Evolutionary conservation across 2,888 invertebrate genomes (phyloP), one percentile per base, ranked within the genome.

Genomic region (Pandemis heparana): DNA sequence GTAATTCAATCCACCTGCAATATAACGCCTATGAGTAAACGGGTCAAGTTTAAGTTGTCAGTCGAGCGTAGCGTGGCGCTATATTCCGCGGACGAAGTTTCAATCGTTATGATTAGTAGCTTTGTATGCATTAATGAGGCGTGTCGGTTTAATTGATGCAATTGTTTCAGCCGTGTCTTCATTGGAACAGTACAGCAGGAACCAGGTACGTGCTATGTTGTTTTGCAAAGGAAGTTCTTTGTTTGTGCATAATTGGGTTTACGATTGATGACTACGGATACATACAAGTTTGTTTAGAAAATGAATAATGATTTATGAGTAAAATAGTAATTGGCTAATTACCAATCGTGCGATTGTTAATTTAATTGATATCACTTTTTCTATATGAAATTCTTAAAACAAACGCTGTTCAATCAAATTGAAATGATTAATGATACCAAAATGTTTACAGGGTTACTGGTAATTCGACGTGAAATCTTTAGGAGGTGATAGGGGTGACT

Each of bases 131-230:
- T 64, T 48, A 32, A 51, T 65, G 51, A 53, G 18, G 39, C 32
- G 65, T 38, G 56, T 60, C 18, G 61, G 53, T 41, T 67, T 46
- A 61, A 38, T 46, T 16, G 18, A 41, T 38, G 9, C n/a, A 41
- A 39, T 70, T 67, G 60, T 82, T 81, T 43, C 80, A 87, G 87
- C 77, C 68, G 66, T 80, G 66, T 79, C 83, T 38, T 59, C 81
- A 56, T 61, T 72, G 32, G 83, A 82, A 43, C 79, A 79, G 69
- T 83, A 83, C 53, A 79, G 80, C 53, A 72, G 79, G 48, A 79
- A 68, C 70, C 82, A 82, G 79, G 86, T 83, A 78, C 38, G 69
- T 68, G 60, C n/a, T 10, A 41, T 56, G 56, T 56, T 23, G 56
- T 23, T 56, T 23, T 56, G 56, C 18, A 56, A 56, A 18, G 56